A percentile compares a stretch with the other conserved stretches of the same genome.
Conservation (phyloP, 2,888 invertebrate genomes). For the Blastobasis lacticolella region DNA sequence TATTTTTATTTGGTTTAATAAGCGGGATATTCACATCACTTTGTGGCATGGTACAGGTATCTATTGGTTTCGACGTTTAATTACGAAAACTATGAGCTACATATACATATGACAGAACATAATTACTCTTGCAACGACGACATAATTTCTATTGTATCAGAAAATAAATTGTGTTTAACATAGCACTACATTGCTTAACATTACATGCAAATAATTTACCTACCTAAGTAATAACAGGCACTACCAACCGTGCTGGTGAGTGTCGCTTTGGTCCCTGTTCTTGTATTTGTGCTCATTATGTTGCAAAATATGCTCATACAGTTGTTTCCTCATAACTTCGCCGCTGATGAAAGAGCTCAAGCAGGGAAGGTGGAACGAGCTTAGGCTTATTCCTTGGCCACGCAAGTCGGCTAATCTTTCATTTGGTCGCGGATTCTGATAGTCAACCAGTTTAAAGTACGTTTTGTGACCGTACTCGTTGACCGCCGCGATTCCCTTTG, state of each 20-base stretch:
- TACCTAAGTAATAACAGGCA: no score
- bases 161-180: no score
- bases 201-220: no score
- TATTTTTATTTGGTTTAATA: no score
- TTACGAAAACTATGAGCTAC: no score
- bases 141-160: no score
- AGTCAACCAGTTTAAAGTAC: conserved; percentile 40
- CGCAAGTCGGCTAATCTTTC: conserved; percentile 34
- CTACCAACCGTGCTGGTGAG: background rate
- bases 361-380: conserved; percentile 60
- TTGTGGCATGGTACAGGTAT: no score
- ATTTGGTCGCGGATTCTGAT: conserved; percentile 36
- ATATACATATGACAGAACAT: no score
- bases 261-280: background rate
- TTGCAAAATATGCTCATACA: conserved; percentile 22
- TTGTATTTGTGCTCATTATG: background rate
- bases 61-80: no score
- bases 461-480: conserved; percentile 44
- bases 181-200: no score
- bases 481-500: conserved; percentile 48
- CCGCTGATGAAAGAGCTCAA: conserved; percentile 51
- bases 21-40: no score
- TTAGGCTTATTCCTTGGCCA: conserved; percentile 48
- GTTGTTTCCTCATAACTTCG: conserved; percentile 42
- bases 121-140: no score